phyloP scores from a whole-genome alignment of 2,113 vertebrate species.

The Nannospalax galili region DNA sequence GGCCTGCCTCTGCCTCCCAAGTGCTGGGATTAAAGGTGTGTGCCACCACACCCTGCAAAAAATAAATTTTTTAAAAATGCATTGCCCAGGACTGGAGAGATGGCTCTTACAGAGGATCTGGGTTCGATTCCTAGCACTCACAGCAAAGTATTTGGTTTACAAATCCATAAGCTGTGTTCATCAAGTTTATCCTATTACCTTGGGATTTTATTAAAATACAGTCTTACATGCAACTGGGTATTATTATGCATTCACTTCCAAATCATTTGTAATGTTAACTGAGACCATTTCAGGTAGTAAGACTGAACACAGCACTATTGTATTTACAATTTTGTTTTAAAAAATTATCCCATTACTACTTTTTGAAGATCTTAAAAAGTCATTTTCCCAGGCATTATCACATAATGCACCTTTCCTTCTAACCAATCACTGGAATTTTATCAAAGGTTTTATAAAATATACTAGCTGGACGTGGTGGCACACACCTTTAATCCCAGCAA shows the following conservation, averaged over 20 bases:
- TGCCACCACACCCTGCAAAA: no score
- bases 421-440: constrained; percentile 9
- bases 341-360: background rate
- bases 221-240: constrained; percentile 36
- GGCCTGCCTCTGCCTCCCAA: no score
- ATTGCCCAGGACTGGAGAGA: no score
- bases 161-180: background rate
- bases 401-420: background rate
- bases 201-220: constrained; percentile 53
- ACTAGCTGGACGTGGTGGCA: no score
- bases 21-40: no score
- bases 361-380: constrained; percentile 28
- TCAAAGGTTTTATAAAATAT: constrained; percentile 49
- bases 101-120: no score
- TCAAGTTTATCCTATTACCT: constrained; percentile 35
- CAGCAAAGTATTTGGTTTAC: constrained; percentile 31
- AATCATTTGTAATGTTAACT: constrained; percentile 63
- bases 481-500: no score
- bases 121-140: no score
- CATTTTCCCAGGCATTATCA: constrained; percentile 2
- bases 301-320: constrained; percentile 56
- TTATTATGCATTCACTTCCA: constrained; percentile 13
- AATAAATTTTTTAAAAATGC: no score
- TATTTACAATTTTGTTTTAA: constrained; percentile 57
- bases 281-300: constrained; percentile 60